Evolutionary conservation across 2,888 invertebrate genomes (phyloP).

Genomic region (Syrphus vitripennis): DNA sequence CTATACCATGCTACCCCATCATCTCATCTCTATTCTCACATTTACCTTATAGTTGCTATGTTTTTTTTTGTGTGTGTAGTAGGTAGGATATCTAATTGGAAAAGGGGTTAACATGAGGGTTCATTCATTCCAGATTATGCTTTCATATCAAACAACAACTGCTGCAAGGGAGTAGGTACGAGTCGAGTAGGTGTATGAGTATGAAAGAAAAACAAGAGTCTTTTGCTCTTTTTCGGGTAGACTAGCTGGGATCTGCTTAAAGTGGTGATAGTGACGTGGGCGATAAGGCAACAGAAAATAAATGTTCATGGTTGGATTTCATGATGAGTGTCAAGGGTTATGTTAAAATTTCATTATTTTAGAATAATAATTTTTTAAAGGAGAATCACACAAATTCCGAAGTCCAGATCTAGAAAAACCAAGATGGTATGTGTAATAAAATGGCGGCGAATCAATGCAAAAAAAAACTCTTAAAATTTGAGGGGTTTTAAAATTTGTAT

Average conservation of each 20-base stretch:
- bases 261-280: conserved; percentile 21
- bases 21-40: too few relatives aligned
- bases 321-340: not conserved
- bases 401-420: too few relatives aligned
- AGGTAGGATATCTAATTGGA: conserved; percentile 43
- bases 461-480: too few relatives aligned
- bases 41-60: not conserved
- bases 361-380: too few relatives aligned
- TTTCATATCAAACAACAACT: conserved; percentile 62
- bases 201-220: conserved; percentile 38
- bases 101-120: conserved; percentile 63
- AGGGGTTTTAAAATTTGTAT: too few relatives aligned
- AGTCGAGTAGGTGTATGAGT: not conserved
- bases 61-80: not conserved
- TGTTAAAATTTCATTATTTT: not conserved
- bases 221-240: conserved; percentile 50
- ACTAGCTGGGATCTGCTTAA: conserved; percentile 2
- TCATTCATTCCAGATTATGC: conserved; percentile 66
- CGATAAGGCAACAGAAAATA: conserved; percentile 47
- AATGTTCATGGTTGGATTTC: not conserved
- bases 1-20: not conserved
- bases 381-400: too few relatives aligned
- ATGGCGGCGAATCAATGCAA: too few relatives aligned
- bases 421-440: too few relatives aligned
- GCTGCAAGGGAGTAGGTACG: conserved; percentile 25